Percentiles rank a stretch among this genome's conserved stretches.
These are phyloP conservation scores for Morphnarchus princeps DNA, from an alignment of 2,113 vertebrate genomes.

Conservation along the genomic window DNA sequence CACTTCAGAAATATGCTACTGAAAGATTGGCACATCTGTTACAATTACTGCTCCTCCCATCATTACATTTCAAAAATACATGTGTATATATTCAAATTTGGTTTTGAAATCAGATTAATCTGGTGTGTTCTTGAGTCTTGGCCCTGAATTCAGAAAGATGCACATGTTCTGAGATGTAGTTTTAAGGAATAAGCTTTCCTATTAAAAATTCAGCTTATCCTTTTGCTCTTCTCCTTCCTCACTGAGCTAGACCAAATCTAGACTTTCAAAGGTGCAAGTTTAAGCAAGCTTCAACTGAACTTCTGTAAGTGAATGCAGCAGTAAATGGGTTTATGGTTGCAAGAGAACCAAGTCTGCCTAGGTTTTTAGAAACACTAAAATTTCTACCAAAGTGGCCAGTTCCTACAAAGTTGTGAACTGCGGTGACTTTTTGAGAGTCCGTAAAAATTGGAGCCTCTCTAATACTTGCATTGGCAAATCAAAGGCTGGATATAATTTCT, in stretches of 20 bases:
- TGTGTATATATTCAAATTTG: background rate
- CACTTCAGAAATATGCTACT: background rate
- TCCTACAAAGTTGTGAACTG: background rate
- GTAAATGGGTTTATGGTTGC: background rate
- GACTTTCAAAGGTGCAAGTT: background rate
- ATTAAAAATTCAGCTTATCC: background rate
- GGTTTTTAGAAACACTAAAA: background rate
- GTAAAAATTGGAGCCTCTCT: background rate
- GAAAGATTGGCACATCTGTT: background rate
- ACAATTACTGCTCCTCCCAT: background rate
- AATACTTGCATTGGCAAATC: background rate
- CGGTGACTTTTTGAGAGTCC: background rate
- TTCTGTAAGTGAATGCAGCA: background rate
- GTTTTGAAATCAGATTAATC: background rate
- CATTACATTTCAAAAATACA: background rate
- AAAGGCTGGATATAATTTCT: background rate
- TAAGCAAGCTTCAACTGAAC: background rate
- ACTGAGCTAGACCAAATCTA: background rate
- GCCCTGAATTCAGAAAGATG: background rate
- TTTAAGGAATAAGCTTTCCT: background rate
- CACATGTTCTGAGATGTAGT: background rate
- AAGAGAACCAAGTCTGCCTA: background rate
- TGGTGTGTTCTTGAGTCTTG: background rate
- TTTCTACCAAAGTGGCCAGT: background rate
- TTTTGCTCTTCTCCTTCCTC: background rate